phyloP scores from a whole-genome alignment of 2,113 vertebrate genomes.

The Platichthys stellatus region DNA sequence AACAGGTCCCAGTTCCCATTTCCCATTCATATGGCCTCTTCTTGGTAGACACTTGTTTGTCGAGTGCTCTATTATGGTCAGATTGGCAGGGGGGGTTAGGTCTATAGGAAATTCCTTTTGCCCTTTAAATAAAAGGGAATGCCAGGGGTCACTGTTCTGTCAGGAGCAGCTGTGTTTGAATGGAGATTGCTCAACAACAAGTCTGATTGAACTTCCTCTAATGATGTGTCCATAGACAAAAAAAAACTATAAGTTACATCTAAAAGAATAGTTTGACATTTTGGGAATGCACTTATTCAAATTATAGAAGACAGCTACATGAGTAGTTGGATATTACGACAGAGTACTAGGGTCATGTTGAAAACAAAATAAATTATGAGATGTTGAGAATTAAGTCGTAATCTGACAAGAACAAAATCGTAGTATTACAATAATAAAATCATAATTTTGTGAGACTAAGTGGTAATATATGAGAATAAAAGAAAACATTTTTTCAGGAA shows the following conservation, averaged over 20 bases:
- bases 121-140: slow-evolving; percentile 42
- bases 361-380: too few species aligned
- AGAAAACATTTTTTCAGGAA: too few species aligned
- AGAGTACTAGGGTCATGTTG: too few species aligned
- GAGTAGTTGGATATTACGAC: too few species aligned
- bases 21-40: slow-evolving; percentile 28
- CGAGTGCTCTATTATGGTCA: slow-evolving; percentile 50
- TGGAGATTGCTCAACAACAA: slow-evolving; percentile 29
- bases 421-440: too few species aligned
- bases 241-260: neutral
- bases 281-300: too few species aligned
- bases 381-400: too few species aligned
- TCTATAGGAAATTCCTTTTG: slow-evolving; percentile 39
- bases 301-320: too few species aligned
- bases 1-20: slow-evolving; percentile 45
- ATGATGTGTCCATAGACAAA: slow-evolving; percentile 10
- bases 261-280: too few species aligned
- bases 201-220: slow-evolving; percentile 14
- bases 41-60: slow-evolving; percentile 58
- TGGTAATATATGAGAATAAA: too few species aligned
- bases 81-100: neutral
- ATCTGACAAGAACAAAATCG: too few species aligned
- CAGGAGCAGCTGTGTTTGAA: slow-evolving; percentile 51
- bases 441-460: too few species aligned
- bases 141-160: slow-evolving; percentile 34